These are phyloP conservation scores for Lutraria rhynchaena DNA, from an alignment of 1,140 invertebrate species.

Conservation along the genomic window DNA sequence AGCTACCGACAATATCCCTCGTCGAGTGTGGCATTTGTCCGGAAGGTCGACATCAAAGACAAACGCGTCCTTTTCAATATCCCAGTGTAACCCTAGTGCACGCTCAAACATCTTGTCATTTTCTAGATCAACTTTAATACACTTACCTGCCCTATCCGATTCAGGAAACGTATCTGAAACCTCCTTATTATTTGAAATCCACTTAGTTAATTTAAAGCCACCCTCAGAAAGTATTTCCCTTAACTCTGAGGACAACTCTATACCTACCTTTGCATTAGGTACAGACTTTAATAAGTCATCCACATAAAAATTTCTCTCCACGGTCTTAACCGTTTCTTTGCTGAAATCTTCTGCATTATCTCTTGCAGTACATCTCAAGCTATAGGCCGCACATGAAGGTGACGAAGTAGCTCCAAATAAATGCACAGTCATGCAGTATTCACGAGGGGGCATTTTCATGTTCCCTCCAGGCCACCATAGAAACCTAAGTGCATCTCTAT, in stretches of 20 bases:
- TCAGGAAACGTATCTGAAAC: background rate
- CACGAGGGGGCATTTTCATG: conserved; percentile 5
- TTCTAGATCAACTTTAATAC: background rate
- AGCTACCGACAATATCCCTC: conserved; percentile 50
- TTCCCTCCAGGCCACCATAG: conserved; percentile 40
- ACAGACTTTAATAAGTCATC: conserved; percentile 52
- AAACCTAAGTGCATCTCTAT: conserved; percentile 29
- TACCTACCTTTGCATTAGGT: background rate
- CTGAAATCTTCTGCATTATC: conserved; percentile 6
- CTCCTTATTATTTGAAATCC: background rate
- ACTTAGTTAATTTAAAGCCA: conserved; percentile 8
- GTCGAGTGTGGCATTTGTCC: conserved; percentile 21
- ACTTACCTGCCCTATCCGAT: background rate
- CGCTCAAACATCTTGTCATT: background rate
- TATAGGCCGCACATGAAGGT: conserved; percentile 54
- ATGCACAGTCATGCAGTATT: conserved; percentile 60
- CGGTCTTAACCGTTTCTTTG: conserved; percentile 22
- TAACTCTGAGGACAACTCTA: background rate
- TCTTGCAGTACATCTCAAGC: conserved; percentile 53
- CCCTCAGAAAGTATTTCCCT: background rate
- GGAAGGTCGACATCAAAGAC: conserved; percentile 27
- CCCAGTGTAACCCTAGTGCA: conserved; percentile 51
- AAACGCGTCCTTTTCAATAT: conserved; percentile 46
- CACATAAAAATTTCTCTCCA: conserved; percentile 46
- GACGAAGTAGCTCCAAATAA: conserved; percentile 64